Conservation (phyloP, 2,888 invertebrate genomes). For the Chymomyza procnemis region DNA sequence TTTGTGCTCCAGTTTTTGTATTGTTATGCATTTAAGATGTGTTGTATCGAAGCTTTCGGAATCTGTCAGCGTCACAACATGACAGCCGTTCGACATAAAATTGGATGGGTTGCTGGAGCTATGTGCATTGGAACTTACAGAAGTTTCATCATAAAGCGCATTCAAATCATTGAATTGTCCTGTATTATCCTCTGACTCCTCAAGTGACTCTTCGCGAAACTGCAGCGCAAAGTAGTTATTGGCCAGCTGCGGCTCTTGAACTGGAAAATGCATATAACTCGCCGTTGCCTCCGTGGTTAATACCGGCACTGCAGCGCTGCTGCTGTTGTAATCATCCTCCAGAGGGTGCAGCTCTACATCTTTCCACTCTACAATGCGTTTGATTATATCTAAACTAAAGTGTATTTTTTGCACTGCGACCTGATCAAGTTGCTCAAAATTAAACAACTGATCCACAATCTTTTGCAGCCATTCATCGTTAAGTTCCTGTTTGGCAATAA, state of each 20-base stretch:
- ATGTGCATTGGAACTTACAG: not conserved
- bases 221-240: slow-evolving; percentile 78
- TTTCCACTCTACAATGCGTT: slow-evolving; percentile 93
- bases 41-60: slow-evolving; percentile 92
- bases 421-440: slow-evolving; percentile 82
- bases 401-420: slow-evolving; percentile 87
- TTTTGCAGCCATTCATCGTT: slow-evolving; percentile 89
- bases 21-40: slow-evolving; percentile 90
- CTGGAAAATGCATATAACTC: slow-evolving; percentile 69
- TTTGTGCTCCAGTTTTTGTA: slow-evolving; percentile 89
- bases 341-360: slow-evolving; percentile 89
- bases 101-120: slow-evolving; percentile 9
- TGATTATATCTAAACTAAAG: slow-evolving; percentile 90
- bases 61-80: slow-evolving; percentile 82
- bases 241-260: slow-evolving; percentile 72
- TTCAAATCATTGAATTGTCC: slow-evolving; percentile 3
- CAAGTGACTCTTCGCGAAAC: slow-evolving; percentile 57
- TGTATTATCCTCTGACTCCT: not conserved
- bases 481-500: slow-evolving; percentile 89
- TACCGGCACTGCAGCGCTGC: slow-evolving; percentile 9
- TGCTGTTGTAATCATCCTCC: slow-evolving; percentile 81
- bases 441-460: slow-evolving; percentile 85
- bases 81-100: slow-evolving; percentile 61
- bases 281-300: slow-evolving; percentile 39
- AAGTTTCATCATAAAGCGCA: slow-evolving; percentile 1